Percentiles rank a stretch among this genome's conserved stretches.
Evolutionary conservation across 2,888 invertebrate species (phyloP).

Genomic region (Rhingia campestris): DNA sequence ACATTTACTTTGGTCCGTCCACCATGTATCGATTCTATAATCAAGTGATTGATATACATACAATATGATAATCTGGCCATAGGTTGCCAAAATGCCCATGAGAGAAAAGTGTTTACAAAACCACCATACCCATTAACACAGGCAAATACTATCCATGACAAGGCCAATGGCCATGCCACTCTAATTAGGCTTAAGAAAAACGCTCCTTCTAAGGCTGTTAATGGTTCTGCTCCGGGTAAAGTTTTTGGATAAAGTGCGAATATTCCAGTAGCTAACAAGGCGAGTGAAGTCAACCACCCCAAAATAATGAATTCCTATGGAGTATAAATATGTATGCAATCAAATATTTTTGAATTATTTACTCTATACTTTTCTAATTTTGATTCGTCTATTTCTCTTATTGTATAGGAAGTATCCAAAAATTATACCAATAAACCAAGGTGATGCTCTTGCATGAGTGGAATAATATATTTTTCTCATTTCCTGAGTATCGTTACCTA

Average conservation of each 20-base stretch:
- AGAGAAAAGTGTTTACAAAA: conserved; percentile 77
- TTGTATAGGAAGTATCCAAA: conserved; percentile 78
- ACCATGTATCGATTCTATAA: conserved; percentile 74
- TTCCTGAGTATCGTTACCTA: conserved; percentile 50
- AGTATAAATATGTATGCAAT: not conserved
- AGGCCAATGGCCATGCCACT: conserved; percentile 78
- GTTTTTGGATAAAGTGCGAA: conserved; percentile 76
- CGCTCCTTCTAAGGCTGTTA: conserved; percentile 75
- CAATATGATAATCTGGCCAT: conserved; percentile 78
- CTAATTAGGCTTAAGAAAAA: conserved; percentile 78
- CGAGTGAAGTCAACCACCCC: conserved; percentile 77
- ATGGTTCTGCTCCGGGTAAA: conserved; percentile 37
- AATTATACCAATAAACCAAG: conserved; percentile 78
- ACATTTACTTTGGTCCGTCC: conserved; percentile 72
- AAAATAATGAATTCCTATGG: conserved; percentile 13
- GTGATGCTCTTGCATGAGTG: conserved; percentile 77
- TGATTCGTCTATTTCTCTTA: conserved; percentile 71
- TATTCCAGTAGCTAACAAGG: conserved; percentile 75
- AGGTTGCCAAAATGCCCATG: conserved; percentile 79
- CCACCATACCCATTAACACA: conserved; percentile 79
- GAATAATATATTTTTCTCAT: conserved; percentile 76
- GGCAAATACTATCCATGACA: conserved; percentile 80
- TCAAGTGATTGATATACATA: conserved; percentile 78
- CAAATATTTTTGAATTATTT: not conserved
- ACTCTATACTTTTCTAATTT: conserved; percentile 70